Percentiles rank a stretch among this genome's conserved stretches.
phyloP scores from a whole-genome alignment of 2,888 invertebrate genomes.

The Strigamia maritima region DNA sequence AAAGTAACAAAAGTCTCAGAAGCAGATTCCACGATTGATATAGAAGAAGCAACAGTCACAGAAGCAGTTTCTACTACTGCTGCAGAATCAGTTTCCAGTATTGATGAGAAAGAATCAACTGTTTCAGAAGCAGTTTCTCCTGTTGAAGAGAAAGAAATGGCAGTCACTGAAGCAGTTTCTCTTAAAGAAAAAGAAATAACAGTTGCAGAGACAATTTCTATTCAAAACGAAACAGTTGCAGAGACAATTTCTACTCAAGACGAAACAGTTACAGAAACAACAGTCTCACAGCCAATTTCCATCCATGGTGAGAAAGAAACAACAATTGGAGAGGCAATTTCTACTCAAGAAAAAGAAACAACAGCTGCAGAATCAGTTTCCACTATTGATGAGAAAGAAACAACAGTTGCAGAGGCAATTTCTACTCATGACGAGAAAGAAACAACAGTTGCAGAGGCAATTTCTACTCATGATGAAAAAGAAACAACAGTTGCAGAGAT shows the following conservation, averaged over 20 bases:
- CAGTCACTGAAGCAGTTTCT: not conserved
- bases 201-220: not conserved
- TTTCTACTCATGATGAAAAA: not conserved
- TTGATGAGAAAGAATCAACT: not conserved
- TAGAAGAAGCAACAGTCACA: not conserved
- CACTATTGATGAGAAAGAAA: not conserved
- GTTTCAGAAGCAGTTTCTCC: not conserved
- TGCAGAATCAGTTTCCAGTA: too few species aligned
- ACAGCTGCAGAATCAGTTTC: not conserved
- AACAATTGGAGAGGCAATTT: conserved; percentile 42
- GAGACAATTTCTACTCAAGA: not conserved
- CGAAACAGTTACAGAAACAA: not conserved
- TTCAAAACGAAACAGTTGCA: too few species aligned
- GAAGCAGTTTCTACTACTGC: not conserved
- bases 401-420: conserved; percentile 10
- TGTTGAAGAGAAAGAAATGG: not conserved
- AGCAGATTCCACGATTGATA: not conserved
- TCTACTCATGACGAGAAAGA: too few species aligned
- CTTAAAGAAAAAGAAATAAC: not conserved
- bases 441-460: conserved; percentile 10
- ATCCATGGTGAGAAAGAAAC: conserved; percentile 15
- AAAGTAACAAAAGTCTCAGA: not conserved
- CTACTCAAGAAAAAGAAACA: conserved; percentile 42
- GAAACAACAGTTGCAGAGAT: not conserved
- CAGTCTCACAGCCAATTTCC: not conserved